These are phyloP conservation scores for Pangasius krempfi DNA, from an alignment of 2,797 vertebrate genomes.

Conservation along the genomic window DNA sequence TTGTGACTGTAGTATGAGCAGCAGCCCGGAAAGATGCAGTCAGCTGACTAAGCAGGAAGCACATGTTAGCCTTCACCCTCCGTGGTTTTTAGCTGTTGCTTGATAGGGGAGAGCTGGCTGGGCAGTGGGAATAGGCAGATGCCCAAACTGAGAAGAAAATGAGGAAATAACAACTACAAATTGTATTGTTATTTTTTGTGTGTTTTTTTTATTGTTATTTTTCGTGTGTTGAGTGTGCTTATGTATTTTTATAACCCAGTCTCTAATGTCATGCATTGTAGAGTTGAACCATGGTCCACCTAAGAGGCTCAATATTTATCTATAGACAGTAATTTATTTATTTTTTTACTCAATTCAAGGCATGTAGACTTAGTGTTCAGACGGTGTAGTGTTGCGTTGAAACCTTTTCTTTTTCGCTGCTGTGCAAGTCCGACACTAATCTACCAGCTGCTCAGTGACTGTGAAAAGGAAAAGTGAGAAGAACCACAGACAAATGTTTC, in stretches of 20 bases:
- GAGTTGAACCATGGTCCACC: background rate
- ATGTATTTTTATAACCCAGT: background rate
- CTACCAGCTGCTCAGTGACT: slow-evolving; percentile 13
- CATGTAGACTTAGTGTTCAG: background rate
- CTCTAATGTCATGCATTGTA: background rate
- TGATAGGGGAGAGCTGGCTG: background rate
- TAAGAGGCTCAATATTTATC: background rate
- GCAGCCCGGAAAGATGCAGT: background rate
- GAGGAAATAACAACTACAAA: background rate
- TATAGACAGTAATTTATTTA: background rate
- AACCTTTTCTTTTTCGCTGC: background rate
- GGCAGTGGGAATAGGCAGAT: background rate
- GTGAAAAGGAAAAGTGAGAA: background rate
- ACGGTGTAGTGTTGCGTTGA: background rate
- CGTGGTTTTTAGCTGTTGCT: background rate
- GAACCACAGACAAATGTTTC: slow-evolving; percentile 15
- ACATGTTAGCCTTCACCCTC: background rate
- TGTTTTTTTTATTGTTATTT: background rate
- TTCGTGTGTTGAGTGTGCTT: background rate
- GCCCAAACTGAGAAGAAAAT: background rate
- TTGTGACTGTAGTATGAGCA: background rate
- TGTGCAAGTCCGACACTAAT: background rate
- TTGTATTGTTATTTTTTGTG: background rate
- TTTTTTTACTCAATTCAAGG: background rate
- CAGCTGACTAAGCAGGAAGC: background rate